A percentile compares a stretch with the other conserved stretches of the same genome.
Conservation (phyloP, 2,113 vertebrate genomes). For the Phocoena sinus region DNA sequence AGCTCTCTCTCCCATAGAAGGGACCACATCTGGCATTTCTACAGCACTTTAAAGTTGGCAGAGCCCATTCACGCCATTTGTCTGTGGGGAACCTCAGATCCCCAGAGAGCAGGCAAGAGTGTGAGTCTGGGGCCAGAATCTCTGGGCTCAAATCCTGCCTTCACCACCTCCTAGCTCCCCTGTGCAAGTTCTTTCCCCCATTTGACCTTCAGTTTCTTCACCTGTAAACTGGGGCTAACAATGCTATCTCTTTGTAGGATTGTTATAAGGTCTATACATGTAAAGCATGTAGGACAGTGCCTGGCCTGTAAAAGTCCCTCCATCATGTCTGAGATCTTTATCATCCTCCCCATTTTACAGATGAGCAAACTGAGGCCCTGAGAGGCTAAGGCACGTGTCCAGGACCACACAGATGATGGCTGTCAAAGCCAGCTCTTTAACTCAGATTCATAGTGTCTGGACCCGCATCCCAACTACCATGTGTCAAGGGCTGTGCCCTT, state of each 20-base stretch:
- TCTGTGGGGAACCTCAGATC: background rate
- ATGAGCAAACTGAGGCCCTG: background rate
- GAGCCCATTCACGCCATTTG: background rate
- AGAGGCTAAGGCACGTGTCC: background rate
- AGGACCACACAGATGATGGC: background rate
- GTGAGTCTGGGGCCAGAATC: background rate
- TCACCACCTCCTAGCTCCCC: background rate
- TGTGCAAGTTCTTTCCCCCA: accelerated
- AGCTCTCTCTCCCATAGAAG: background rate
- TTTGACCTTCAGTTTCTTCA: background rate
- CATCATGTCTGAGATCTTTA: accelerated
- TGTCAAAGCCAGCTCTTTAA: background rate
- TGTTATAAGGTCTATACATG: background rate
- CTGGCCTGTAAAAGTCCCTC: background rate
- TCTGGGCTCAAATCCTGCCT: background rate
- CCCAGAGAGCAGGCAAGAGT: background rate
- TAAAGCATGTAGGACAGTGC: background rate
- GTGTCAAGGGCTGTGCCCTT: background rate
- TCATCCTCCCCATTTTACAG: background rate
- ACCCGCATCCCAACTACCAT: accelerated
- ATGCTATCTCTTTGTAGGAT: background rate
- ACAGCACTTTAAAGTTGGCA: background rate
- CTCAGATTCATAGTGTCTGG: background rate
- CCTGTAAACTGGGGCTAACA: background rate
- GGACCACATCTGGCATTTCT: accelerated